Evolutionary conservation across 1,140 invertebrate genomes (phyloP), one percentile per base, ranked within the genome.

Genomic region (Megalonaias nervosa): DNA sequence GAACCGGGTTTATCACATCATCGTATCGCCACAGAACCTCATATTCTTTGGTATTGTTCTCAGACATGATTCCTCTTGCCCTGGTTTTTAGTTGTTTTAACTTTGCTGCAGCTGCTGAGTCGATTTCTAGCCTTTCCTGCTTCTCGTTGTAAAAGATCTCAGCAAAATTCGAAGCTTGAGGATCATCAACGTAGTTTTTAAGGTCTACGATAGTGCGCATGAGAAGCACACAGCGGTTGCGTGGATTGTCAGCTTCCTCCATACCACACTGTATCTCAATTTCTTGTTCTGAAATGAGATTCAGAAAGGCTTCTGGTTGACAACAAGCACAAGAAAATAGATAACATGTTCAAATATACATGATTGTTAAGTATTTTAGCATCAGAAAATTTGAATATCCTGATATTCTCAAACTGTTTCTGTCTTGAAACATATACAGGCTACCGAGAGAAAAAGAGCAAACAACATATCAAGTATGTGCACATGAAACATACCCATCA

Each of bases 11-110:
- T 57, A 90, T 87, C 72, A 88, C 89, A 58, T 88, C 85, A 74
- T 89, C 87, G 66, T 85, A 89, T 64, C 84, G 76, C 89, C 89
- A 90, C 55, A 90, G 76, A 4, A 90, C 86, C 23, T 84, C 81
- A 65, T 84, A 86, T n/a, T 77, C 75, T 15, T 78, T 26, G 3
- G 81, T 80, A 75, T 85, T 87, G n/a, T 74, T 57, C n/a, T 83
- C 70, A 5, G 83, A 60, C n/a, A 88, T 69, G 21, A 84, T 59
- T 21, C 74, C 75, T 64, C 31, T 69, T 5, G 82, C 64, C 38
- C 80, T 67, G 3, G 85, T 81, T 70, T 80, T 83, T 69, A 89
- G 75, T 61, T 77, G 74, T 14, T 74, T 60, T 16, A 90, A 82
- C 26, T 81, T 74, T 26, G 82, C 77, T 58, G 80, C 21, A 21